These are phyloP conservation scores for Eulemur rubriventer DNA, from an alignment of 2,797 vertebrate genomes.

Conservation along the genomic window DNA sequence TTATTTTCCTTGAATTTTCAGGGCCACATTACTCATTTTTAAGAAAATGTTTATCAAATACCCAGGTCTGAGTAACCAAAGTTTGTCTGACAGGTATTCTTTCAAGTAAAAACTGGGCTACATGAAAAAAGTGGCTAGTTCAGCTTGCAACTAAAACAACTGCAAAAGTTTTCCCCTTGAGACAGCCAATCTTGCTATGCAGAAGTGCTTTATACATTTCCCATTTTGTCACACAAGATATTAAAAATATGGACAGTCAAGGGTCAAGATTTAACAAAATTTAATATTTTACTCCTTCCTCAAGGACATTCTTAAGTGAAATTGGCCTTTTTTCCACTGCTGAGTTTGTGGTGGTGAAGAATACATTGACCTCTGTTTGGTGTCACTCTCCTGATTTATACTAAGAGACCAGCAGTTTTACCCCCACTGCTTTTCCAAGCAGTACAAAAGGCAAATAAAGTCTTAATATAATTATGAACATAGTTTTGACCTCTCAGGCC, in stretches of 20 bases:
- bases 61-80: neutral
- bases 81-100: neutral
- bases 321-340: neutral
- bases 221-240: neutral
- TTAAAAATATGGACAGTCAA: neutral
- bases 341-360: neutral
- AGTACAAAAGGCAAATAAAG: neutral
- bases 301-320: neutral
- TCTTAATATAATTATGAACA: neutral
- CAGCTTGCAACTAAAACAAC: neutral
- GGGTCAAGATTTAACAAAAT: neutral
- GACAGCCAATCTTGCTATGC: neutral
- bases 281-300: neutral
- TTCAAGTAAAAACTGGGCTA: conserved; percentile 24
- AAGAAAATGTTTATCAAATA: neutral
- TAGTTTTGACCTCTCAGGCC: neutral
- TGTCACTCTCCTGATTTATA: neutral
- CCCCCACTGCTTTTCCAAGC: neutral
- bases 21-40: neutral
- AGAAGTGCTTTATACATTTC: neutral
- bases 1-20: neutral
- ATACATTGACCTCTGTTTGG: neutral
- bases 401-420: neutral
- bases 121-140: neutral
- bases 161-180: neutral